Evolutionary conservation across 2,113 vertebrate genomes (phyloP).

Genomic region (Misgurnus mizolepis): DNA sequence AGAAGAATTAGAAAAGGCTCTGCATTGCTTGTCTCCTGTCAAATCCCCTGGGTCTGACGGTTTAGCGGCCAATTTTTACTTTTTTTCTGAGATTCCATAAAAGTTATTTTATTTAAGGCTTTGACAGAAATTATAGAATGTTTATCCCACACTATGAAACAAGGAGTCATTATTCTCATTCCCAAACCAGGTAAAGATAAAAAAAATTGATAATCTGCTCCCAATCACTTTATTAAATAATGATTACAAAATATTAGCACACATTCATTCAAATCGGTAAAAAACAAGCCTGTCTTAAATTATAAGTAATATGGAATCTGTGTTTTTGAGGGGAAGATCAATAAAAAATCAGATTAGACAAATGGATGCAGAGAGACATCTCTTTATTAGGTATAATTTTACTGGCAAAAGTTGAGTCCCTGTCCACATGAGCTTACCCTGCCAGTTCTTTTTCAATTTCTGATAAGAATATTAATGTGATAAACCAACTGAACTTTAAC

Average conservation of each 20-base stretch:
- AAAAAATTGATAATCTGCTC: neutral
- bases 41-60: too few species aligned
- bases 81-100: slow-evolving; percentile 9
- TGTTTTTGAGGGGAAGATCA: neutral
- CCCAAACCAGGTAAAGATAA: slow-evolving; percentile 11
- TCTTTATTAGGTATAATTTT: neutral
- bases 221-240: slow-evolving; percentile 3
- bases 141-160: slow-evolving; percentile 32
- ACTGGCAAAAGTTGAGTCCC: neutral
- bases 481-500: slow-evolving; percentile 1
- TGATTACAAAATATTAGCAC: slow-evolving; percentile 4
- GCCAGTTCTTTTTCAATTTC: neutral
- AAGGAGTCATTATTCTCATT: slow-evolving; percentile 28
- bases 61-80: neutral
- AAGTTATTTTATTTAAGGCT: neutral
- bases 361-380: slow-evolving; percentile 1
- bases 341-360: neutral
- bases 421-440: neutral
- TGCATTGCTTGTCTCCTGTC: too few species aligned
- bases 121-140: slow-evolving; percentile 16
- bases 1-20: too few species aligned
- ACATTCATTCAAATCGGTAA: neutral
- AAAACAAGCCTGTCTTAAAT: neutral
- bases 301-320: neutral
- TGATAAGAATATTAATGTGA: neutral